Evolutionary conservation across 2,888 invertebrate genomes (phyloP), one percentile per base, ranked within the genome.

Genomic region (Lycocerus yunnanus): DNA sequence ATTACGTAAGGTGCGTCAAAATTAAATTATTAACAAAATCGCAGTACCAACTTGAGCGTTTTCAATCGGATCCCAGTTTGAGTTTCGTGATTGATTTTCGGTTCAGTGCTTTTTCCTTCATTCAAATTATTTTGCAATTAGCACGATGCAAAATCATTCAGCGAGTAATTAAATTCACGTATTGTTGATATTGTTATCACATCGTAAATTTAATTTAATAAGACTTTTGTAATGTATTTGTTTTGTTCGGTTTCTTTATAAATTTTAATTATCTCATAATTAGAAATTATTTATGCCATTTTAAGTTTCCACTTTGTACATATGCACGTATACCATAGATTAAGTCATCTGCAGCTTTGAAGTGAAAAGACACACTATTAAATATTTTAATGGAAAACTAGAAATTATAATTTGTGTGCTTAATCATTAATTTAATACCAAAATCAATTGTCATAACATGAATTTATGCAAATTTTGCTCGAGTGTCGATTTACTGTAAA

Each of bases 121-220:
- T 63, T 63, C 20, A 63, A 63, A 63, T 63, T 63, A 63, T 63
- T 63, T 63, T 11, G 15, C 61, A 63, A 63, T 63, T 63, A 63
- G 20, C 16, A 18, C 18, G 61, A 18, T 63, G 18, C 6, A 63
- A 18, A 63, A 63, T 63, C 61, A 18, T 63, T 20, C 20, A 63
- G 61, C 15, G 13, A 63, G n/a, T 16, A 63, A 63, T 18, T 14
- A 18, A 18, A 63, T 63, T 18, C 18, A 63, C 61, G n/a, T 63
- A 63, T 63, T 63, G 15, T 63, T 16, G 15, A 63, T 15, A 18
- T 18, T 63, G 13, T 18, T 18, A 63, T 18, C 16, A 20, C 61
- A n/a, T 16, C 16, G 13, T 63, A 63, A 63, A 18, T 63, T n/a
- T 63, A 63, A 63, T 63, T 63, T 63, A 18, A 18, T 18, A 63